Conservation (phyloP, 2,113 vertebrate species). For the Megaceryle maxima region DNA sequence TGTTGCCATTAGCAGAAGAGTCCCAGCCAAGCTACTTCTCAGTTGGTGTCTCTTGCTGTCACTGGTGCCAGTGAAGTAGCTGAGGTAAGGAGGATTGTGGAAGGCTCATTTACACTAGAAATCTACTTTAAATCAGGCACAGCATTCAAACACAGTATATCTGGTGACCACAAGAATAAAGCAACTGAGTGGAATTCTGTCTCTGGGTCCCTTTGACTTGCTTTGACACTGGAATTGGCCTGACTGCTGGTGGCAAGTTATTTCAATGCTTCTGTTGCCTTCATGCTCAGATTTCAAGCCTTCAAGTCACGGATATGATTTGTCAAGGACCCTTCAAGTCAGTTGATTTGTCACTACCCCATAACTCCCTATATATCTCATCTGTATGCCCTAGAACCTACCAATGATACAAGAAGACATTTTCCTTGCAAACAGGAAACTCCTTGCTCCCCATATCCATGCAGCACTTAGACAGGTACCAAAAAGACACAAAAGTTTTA, state of each 20-base stretch:
- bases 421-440: background rate
- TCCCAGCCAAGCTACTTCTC: background rate
- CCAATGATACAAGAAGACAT: background rate
- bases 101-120: background rate
- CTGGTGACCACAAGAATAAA: background rate
- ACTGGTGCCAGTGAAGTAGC: background rate
- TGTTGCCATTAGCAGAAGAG: fast-evolving
- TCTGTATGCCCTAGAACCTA: fast-evolving
- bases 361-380: background rate
- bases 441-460: background rate
- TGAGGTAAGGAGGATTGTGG: background rate
- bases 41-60: fast-evolving
- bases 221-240: background rate
- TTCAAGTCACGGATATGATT: background rate
- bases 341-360: background rate
- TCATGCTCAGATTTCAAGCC: background rate
- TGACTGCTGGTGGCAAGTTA: background rate
- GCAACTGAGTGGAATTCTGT: background rate
- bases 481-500: background rate
- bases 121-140: background rate
- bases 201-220: background rate
- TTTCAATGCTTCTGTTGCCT: background rate
- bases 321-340: background rate
- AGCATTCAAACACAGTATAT: background rate
- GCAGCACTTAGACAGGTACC: background rate